These are phyloP conservation scores for Thereva unica DNA, from an alignment of 2,888 invertebrate genomes.

Conservation along the genomic window DNA sequence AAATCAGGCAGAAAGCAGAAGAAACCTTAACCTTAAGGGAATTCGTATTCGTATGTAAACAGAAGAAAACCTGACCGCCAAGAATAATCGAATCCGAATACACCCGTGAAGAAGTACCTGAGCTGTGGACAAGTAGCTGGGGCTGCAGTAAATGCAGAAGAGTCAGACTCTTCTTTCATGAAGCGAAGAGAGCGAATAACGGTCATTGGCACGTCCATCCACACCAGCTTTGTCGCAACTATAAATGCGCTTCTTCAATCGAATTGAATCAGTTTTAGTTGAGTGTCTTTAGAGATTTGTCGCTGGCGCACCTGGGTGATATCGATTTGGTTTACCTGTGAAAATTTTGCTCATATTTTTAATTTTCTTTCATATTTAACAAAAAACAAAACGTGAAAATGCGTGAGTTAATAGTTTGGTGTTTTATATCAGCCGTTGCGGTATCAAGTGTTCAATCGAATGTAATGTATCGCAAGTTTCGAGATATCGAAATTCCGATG, in stretches of 20 bases:
- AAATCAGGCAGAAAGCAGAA: constrained; percentile 18
- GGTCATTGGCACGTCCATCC: constrained; percentile 40
- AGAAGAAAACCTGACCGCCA: not conserved
- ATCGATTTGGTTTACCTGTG: not conserved
- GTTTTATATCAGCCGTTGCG: constrained; percentile 8
- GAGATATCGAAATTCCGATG: constrained; percentile 4
- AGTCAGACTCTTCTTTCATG: not conserved
- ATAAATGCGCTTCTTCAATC: constrained; percentile 35
- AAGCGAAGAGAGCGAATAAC: constrained; percentile 32
- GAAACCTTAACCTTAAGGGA: not conserved
- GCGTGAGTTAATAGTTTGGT: constrained; percentile 22
- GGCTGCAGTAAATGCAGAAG: too few species aligned
- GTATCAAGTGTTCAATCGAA: constrained; percentile 14
- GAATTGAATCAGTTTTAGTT: constrained; percentile 29
- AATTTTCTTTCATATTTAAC: too few species aligned
- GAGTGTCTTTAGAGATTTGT: not conserved
- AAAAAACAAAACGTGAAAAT: not conserved
- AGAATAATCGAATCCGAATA: constrained; percentile 11
- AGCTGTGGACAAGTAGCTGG: not conserved
- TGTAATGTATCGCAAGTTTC: constrained; percentile 20
- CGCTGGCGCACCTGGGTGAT: not conserved
- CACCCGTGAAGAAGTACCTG: constrained; percentile 11
- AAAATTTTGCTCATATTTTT: not conserved
- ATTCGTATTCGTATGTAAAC: constrained; percentile 1
- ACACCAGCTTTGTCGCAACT: constrained; percentile 34